Evolutionary conservation across 2,888 invertebrate species (phyloP).

Genomic region (Megaustenia siamemsis): DNA sequence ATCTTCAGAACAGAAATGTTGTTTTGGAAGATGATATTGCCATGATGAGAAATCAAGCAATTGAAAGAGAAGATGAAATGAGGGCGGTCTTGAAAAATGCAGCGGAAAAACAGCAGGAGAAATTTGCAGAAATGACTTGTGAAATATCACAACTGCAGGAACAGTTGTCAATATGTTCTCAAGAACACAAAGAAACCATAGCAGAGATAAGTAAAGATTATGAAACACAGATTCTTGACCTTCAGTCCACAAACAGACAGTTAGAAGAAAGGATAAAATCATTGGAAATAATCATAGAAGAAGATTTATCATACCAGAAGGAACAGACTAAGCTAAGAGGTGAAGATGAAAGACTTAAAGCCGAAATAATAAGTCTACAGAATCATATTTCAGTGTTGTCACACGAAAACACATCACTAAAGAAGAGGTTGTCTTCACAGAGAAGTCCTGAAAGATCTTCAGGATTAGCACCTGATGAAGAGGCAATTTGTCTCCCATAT

Average conservation of each 20-base stretch:
- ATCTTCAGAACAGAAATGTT: slow-evolving; percentile 40
- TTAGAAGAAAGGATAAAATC: slow-evolving; percentile 6
- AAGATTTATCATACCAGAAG: slow-evolving; percentile 17
- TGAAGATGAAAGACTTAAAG: neutral
- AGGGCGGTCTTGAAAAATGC: slow-evolving; percentile 48
- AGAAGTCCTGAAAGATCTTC: slow-evolving; percentile 9
- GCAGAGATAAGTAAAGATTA: slow-evolving; percentile 19
- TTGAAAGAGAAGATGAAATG: slow-evolving; percentile 53
- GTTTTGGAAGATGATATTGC: slow-evolving; percentile 45
- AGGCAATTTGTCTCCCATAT: slow-evolving; percentile 19
- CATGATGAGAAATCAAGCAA: slow-evolving; percentile 37
- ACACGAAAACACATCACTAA: slow-evolving; percentile 54
- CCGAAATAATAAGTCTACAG: slow-evolving; percentile 40
- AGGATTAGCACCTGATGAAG: neutral
- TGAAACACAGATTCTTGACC: slow-evolving; percentile 35
- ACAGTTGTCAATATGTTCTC: slow-evolving; percentile 20
- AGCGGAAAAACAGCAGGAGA: slow-evolving; percentile 46
- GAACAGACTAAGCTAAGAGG: neutral
- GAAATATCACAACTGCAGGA: slow-evolving; percentile 51
- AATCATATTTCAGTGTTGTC: slow-evolving; percentile 48
- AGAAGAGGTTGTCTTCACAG: neutral
- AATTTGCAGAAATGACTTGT: slow-evolving; percentile 34
- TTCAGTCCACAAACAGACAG: slow-evolving; percentile 39
- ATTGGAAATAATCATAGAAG: slow-evolving; percentile 35
- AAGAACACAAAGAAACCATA: neutral